Base-by-base conservation (phyloP, 2,888 invertebrate species). In the Platynereis dumerilii region DNA sequence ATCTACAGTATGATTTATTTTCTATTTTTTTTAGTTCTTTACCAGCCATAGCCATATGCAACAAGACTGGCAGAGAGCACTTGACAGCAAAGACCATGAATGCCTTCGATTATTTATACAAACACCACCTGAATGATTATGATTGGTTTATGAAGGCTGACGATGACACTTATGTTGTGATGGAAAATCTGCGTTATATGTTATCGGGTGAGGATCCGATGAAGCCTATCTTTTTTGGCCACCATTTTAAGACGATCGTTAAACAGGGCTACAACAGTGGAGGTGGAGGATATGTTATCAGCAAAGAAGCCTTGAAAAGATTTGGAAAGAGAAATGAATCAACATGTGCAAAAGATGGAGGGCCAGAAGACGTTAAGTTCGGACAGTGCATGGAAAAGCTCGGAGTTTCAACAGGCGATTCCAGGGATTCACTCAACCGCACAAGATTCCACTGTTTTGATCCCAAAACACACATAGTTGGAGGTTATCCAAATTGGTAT, bases 31-130 rank as follows among this genome's bases (percentile, higher is more conserved):
- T n/a, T n/a, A n/a, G n/a, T n/a, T n/a, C n/a, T n/a, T n/a, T n/a
- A n/a, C n/a, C n/a, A n/a, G n/a, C n/a, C n/a, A n/a, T n/a, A n/a
- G n/a, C n/a, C n/a, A n/a, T n/a, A n/a, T n/a, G n/a, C n/a, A n/a
- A n/a, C n/a, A n/a, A n/a, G n/a, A n/a, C n/a, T n/a, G 96, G 96
- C 0, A 87, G 97, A 22, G 89, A 96, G 78, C 90, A 91, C 79
- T 87, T 98, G 20, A 98, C 97, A 94, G 94, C 91, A 2, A 98
- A 98, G 87, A 98, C 97, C 0, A 96, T 96, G 85, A 91, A 91
- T 75, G 95, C 95, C 0, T 96, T 94, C 82, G 89, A 90, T 76
- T 93, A 95, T 79, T 89, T 93, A 28, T 92, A 94, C 79, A 88
- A 93, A 72, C 87, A 95, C 60, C n/a, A n/a, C n/a, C n/a, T n/a